phyloP scores from a whole-genome alignment of 53 echinoderm and acorn worm genomes.

The Paelopatides confundens region DNA sequence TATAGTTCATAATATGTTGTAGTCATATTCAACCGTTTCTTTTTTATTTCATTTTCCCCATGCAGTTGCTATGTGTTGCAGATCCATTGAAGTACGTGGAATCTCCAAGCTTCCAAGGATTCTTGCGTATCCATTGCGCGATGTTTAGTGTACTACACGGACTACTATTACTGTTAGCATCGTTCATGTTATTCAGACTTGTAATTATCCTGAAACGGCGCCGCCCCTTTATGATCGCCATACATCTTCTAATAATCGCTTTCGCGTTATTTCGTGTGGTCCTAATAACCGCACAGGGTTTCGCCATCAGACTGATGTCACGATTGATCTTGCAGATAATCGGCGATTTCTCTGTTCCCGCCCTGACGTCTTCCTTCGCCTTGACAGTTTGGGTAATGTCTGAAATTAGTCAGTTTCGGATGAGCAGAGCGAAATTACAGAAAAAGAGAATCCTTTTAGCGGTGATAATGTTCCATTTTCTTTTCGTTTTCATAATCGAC shows the following conservation, averaged over 20 bases:
- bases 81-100: not conserved
- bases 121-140: not conserved
- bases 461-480: not conserved
- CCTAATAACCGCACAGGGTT: not conserved
- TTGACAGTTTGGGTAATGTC: conserved; percentile 10
- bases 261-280: not conserved
- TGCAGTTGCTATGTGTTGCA: conserved; percentile 6
- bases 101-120: not conserved
- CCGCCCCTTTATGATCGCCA: not conserved
- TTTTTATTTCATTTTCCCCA: not conserved
- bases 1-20: not conserved
- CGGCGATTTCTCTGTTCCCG: conserved; percentile 8
- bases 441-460: not conserved
- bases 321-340: not conserved
- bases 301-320: not conserved
- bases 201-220: not conserved
- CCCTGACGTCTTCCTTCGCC: conserved; percentile 18
- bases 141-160: not conserved
- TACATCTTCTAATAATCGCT: not conserved
- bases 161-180: not conserved
- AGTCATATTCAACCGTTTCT: not conserved
- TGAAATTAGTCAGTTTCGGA: not conserved
- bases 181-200: conserved; percentile 6
- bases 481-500: not conserved
- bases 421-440: not conserved